Evolutionary conservation across 2,888 invertebrate species (phyloP), one percentile per base, ranked within the genome.

Genomic region (Lysandra bellargus): DNA sequence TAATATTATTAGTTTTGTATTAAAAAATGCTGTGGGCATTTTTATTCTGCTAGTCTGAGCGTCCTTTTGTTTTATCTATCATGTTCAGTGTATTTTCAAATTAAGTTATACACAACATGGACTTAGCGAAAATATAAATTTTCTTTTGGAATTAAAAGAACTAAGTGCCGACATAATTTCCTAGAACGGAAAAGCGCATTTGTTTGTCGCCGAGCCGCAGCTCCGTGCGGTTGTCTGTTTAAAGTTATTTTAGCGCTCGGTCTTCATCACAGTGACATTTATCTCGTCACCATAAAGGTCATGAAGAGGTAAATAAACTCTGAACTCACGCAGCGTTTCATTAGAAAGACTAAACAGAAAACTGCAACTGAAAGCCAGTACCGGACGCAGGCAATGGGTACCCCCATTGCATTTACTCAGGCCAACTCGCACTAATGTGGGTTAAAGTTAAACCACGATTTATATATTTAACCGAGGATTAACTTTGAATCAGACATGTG

Each of bases 171-270:
- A 33, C 14, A 33, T 69, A 69, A 30, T 69, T 69, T 69, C 14
- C 33, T 33, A 33, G 33, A 69, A 69, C 64, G 64, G 64, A 33
- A 69, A 69, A 69, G 64, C 33, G 64, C 33, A 69, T 69, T 69
- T 69, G 64, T 30, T 69, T 69, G 64, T 6, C 6, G 7, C n/a
- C 7, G 61, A 12, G 30, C 33, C 30, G 33, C 9, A 30, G 64
- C 30, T 69, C 64, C 12, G 33, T 30, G 64, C 33, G 64, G 64
- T 69, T 7, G 12, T 57, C 57, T 17, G 12, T 57, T 57, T 17
- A 57, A 53, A 53, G 57, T 57, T 57, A 57, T 57, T 57, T 57
- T 57, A 57, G 4, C 57, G 1, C 57, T 17, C 1, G 17, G 57
- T 57, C 57, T 57, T 17, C 17, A 57, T 57, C 14, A 57, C 1